Percentiles rank a stretch among this genome's conserved stretches.
Conservation (phyloP, 2,113 vertebrate species). For the Coptodon rendalli region DNA sequence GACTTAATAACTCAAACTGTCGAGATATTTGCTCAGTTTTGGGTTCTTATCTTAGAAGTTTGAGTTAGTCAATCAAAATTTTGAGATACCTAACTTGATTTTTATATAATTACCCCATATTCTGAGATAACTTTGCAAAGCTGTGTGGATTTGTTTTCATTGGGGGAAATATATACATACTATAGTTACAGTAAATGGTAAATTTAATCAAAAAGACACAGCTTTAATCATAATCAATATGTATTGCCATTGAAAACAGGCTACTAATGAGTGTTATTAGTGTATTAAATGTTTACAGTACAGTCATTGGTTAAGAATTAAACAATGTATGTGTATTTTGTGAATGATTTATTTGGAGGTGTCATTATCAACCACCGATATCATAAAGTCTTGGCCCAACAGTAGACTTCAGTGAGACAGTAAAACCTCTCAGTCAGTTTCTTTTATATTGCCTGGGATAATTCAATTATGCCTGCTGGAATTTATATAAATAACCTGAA, state of each 20-base stretch:
- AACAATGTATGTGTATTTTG: background rate
- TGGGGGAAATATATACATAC: background rate
- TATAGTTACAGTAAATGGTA: accelerated
- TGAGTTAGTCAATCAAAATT: background rate
- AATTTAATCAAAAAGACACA: accelerated
- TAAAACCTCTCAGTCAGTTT: background rate
- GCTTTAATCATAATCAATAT: background rate
- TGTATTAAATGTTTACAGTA: background rate
- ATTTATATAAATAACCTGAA: slow-evolving; percentile 40
- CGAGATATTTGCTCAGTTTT: background rate
- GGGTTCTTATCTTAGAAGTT: background rate
- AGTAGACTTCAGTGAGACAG: background rate
- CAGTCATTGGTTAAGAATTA: background rate
- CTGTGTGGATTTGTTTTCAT: background rate
- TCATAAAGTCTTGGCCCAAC: background rate
- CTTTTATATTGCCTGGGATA: background rate
- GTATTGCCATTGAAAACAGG: background rate
- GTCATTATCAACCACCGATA: background rate
- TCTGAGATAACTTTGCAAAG: background rate
- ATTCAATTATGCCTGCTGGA: slow-evolving; percentile 19
- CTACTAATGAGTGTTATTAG: background rate
- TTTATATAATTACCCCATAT: background rate
- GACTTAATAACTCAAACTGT: background rate
- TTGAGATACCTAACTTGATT: accelerated
- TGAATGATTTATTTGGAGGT: background rate